phyloP scores from a whole-genome alignment of 2,888 invertebrate species.

The Ariolimax columbianus region DNA sequence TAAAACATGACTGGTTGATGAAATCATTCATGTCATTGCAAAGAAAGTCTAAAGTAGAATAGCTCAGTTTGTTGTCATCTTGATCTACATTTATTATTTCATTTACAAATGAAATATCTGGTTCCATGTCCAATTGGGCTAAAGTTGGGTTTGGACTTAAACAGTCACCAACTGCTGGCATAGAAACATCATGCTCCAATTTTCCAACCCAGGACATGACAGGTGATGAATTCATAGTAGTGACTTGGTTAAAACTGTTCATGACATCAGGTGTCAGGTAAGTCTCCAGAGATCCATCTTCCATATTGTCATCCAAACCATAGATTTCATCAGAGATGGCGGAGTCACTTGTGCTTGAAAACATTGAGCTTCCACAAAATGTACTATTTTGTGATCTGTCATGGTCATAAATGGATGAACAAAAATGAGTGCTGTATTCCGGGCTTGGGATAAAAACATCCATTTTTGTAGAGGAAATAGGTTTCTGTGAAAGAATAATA shows the following conservation, averaged over 20 bases:
- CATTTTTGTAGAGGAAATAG: slow-evolving; percentile 48
- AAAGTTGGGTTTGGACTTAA: slow-evolving; percentile 40
- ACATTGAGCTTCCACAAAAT: slow-evolving; percentile 5
- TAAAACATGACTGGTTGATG: neutral
- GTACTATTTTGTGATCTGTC: slow-evolving; percentile 65
- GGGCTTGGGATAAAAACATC: slow-evolving; percentile 56
- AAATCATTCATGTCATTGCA: slow-evolving; percentile 28
- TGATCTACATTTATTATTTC: slow-evolving; percentile 27
- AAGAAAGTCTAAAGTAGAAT: slow-evolving; percentile 27
- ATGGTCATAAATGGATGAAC: slow-evolving; percentile 74
- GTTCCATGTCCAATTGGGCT: slow-evolving; percentile 41
- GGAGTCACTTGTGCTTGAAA: slow-evolving; percentile 33
- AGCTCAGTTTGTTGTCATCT: slow-evolving; percentile 40
- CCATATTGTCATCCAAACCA: slow-evolving; percentile 45
- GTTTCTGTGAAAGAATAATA: slow-evolving; percentile 30
- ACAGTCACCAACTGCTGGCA: slow-evolving; percentile 23
- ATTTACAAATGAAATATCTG: slow-evolving; percentile 42
- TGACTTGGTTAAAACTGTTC: slow-evolving; percentile 14
- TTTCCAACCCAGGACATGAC: slow-evolving; percentile 33
- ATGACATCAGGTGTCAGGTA: slow-evolving; percentile 41
- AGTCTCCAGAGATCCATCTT: slow-evolving; percentile 41
- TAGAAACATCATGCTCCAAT: slow-evolving; percentile 18
- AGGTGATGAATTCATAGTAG: slow-evolving; percentile 6
- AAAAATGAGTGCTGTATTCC: slow-evolving; percentile 56
- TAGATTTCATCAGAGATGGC: slow-evolving; percentile 24